These are phyloP conservation scores for Pyrocoelia pectoralis DNA, from an alignment of 2,888 invertebrate species.

Conservation along the genomic window DNA sequence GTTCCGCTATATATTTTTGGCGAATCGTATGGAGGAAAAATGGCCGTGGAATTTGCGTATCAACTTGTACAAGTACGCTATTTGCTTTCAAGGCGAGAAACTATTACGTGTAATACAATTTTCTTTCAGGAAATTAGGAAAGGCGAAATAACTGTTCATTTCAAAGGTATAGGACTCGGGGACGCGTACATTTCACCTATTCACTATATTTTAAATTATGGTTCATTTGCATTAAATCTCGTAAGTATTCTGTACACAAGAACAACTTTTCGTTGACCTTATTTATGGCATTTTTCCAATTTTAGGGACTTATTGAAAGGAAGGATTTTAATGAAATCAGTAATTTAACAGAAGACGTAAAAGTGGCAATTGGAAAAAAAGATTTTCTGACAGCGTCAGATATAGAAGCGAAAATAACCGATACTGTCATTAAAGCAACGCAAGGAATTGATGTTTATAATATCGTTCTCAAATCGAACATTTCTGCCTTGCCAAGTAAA, in stretches of 20 bases:
- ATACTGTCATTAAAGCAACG: constrained; percentile 64
- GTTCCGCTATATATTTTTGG: constrained; percentile 85
- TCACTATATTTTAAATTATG: constrained; percentile 48
- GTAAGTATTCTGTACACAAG: constrained; percentile 34
- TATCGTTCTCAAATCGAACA: constrained; percentile 65
- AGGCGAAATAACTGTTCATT: constrained; percentile 44
- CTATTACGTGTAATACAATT: constrained; percentile 14
- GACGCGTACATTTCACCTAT: constrained; percentile 50
- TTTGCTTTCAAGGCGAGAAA: constrained; percentile 10
- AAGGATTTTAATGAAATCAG: constrained; percentile 47
- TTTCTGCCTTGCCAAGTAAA: constrained; percentile 44
- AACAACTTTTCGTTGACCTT: too few species aligned
- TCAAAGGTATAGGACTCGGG: constrained; percentile 49
- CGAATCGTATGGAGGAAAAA: constrained; percentile 94
- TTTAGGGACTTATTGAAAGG: constrained; percentile 30
- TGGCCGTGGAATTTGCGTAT: constrained; percentile 84
- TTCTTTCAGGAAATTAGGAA: constrained; percentile 43
- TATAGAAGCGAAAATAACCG: constrained; percentile 70
- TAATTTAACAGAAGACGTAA: constrained; percentile 47
- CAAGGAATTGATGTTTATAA: constrained; percentile 82
- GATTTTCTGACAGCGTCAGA: constrained; percentile 68
- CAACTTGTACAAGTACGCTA: constrained; percentile 63
- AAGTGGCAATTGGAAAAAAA: constrained; percentile 52
- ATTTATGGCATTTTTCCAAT: neutral
- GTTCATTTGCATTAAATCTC: constrained; percentile 45